Evolutionary conservation across 2,797 vertebrate species (phyloP).

Genomic region (Bucorvus abyssinicus): DNA sequence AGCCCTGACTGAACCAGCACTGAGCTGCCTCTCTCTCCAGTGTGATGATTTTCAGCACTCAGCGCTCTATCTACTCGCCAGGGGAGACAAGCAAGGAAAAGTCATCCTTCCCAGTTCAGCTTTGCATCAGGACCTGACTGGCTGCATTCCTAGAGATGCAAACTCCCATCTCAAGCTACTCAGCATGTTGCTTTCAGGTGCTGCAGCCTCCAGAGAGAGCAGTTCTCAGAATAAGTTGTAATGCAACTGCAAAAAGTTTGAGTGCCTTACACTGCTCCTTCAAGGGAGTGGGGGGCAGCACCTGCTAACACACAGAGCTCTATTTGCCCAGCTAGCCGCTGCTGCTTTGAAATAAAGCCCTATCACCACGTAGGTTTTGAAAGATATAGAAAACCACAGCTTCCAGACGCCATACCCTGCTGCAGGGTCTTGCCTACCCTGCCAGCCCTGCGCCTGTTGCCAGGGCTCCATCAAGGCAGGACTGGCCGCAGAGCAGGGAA

Average conservation of each 20-base stretch:
- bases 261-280: neutral
- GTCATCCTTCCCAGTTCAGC: slow-evolving; percentile 4
- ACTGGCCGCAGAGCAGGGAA: neutral
- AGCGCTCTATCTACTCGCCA: neutral
- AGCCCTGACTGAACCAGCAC: neutral
- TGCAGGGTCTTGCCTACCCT: neutral
- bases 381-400: neutral
- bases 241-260: neutral
- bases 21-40: neutral
- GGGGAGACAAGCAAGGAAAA: neutral
- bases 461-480: too few relatives aligned
- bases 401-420: neutral
- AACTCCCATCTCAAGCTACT: slow-evolving; percentile 47
- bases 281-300: neutral
- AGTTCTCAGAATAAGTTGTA: slow-evolving; percentile 11
- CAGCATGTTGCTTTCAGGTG: slow-evolving; percentile 50
- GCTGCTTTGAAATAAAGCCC: neutral
- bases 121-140: slow-evolving; percentile 55
- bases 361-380: neutral
- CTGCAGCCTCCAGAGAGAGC: neutral
- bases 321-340: neutral
- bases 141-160: slow-evolving; percentile 31
- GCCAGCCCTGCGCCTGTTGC: fast-evolving
- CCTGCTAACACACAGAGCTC: neutral
- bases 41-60: neutral